A percentile compares a stretch with the other conserved stretches of the same genome.
Conservation (phyloP, 2,113 vertebrate genomes). For the Crotalus horridus region DNA sequence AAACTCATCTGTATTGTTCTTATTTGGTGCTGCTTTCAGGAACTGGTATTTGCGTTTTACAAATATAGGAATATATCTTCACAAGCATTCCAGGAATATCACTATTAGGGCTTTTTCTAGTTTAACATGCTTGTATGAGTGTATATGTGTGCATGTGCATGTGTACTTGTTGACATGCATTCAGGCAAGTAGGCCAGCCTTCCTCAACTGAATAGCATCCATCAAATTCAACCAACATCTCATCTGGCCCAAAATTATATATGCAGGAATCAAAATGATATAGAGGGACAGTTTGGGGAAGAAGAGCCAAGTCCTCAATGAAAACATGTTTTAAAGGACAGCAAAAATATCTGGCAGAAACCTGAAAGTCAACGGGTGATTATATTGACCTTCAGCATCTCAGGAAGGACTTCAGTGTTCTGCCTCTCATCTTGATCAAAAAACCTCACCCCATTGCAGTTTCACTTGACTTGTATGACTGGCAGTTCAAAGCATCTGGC, state of each 20-base stretch:
- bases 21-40: background rate
- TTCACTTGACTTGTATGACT: background rate
- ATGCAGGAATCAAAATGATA: background rate
- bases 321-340: background rate
- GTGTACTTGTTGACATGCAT: background rate
- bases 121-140: background rate
- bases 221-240: background rate
- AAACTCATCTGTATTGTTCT: background rate
- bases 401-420: background rate
- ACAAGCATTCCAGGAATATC: background rate
- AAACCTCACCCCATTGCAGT: background rate
- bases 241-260: background rate
- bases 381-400: background rate
- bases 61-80: background rate
- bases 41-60: background rate
- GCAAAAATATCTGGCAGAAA: background rate
- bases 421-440: background rate
- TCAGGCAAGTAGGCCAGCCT: background rate
- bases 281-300: background rate
- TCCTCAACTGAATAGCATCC: background rate
- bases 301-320: background rate
- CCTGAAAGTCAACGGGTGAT: background rate
- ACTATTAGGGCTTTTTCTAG: background rate
- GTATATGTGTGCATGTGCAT: background rate
- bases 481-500: background rate